Evolutionary conservation across 2,888 invertebrate species (phyloP), one percentile per base, ranked within the genome.

Genomic region (Cerastis rubricosa): DNA sequence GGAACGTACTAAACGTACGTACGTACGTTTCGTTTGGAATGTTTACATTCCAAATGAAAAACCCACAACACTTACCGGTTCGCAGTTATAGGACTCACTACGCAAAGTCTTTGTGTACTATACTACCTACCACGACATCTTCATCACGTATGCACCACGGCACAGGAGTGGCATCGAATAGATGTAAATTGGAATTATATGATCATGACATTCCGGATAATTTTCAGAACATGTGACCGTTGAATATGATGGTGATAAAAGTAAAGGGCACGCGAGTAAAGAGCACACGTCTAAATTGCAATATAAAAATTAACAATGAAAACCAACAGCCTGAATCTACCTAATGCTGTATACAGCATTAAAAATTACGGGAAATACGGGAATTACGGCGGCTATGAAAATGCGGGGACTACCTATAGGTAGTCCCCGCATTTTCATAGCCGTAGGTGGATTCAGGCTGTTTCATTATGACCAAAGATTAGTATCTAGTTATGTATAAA

Each of bases 401-500:
- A n/a, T n/a, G n/a, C n/a, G n/a, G n/a, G n/a, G n/a, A n/a, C n/a
- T n/a, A n/a, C n/a, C n/a, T n/a, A n/a, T n/a, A n/a, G n/a, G n/a
- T n/a, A n/a, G 1, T 51, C n/a, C 54, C 54, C 17, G 59, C 17
- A 29, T 59, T 12, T 59, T 29, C 11, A 40, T n/a, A 47, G 22
- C n/a, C 35, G 47, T 25, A 47, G 35, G 29, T n/a, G 40, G 5
- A 29, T 57, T n/a, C 22, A 29, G 19, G 19, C 19, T 40, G 47
- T n/a, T 67, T 40, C 17, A 19, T 29, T 40, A 57, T 17, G 11
- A 11, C 11, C 8, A 63, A 35, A 35, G 35, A 35, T 35, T 17
- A 74, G n/a, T 29, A 47, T n/a, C n/a, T 45, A 59, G 35, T 75
- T 54, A 29, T 29, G 1, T 73, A 22, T 40, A 71, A 47, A 69